Conservation (phyloP, 2,797 vertebrate genomes). For the Netta rufina region DNA sequence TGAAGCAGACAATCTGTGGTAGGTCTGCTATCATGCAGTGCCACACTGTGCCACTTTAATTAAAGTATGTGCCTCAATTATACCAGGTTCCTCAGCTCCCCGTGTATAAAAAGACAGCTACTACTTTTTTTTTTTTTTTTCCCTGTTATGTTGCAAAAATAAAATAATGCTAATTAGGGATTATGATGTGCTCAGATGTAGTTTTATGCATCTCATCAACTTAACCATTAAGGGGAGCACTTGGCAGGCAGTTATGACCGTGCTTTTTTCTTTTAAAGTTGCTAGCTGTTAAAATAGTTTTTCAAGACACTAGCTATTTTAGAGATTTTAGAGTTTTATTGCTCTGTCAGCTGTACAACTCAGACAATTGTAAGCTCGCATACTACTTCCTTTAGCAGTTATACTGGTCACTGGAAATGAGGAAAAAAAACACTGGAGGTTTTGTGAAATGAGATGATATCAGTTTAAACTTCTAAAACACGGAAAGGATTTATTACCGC, state of each 20-base stretch:
- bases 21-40: background rate
- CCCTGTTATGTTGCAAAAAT: background rate
- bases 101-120: conserved; percentile 35
- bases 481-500: background rate
- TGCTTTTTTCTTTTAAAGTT: background rate
- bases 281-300: background rate
- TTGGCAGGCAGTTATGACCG: background rate
- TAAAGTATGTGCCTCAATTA: conserved; percentile 45
- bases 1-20: background rate
- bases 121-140: background rate
- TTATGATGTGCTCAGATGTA: background rate
- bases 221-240: background rate
- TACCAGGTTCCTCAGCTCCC: background rate
- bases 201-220: background rate
- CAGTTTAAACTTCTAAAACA: background rate
- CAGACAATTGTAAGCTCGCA: background rate
- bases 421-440: background rate
- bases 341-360: background rate
- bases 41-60: background rate
- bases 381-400: background rate
- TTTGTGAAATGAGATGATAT: background rate
- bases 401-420: background rate
- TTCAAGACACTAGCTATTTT: background rate
- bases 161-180: conserved; percentile 4
- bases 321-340: background rate